Base-by-base conservation (phyloP, 2,888 invertebrate genomes). In the Sinelater perroti region DNA sequence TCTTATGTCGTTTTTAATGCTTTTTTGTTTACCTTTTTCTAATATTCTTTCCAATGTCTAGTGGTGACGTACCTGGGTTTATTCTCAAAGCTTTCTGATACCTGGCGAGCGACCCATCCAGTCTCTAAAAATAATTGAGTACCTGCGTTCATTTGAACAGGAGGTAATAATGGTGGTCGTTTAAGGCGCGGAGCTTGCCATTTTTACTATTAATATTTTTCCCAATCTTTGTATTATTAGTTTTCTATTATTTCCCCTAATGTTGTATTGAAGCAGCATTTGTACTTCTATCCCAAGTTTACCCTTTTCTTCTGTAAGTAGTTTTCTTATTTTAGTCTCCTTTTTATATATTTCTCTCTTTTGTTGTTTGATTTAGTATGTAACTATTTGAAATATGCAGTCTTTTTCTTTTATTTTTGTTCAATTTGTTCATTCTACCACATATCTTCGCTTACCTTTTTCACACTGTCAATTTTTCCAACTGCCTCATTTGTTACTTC, bases 391-490 rank as follows among this genome's bases (percentile, higher is more conserved):
- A 36, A 10, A 36, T 16, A 36, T 1, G 42, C 42, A 2, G 21
- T 5, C 21, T 24, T 44, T 7, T 14, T 26, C 11, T 44, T 24
- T 7, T 28, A 26, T 28, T 44, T 11, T 26, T 7, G 2, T 24
- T 44, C 44, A 2, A 44, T 26, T 28, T 26, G 17, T 24, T 44
- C 44, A 3, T 26, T 28, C 44, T 16, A 44, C 44, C 26, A 44
- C 6, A 14, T 16, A 2, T 44, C 21, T 40, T 20, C 21, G 16
- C 18, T 20, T 10, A 21, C 11, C 21, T 18, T 10, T 17, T 10
- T 40, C 6, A 11, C 13, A 17, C 4, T 40, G 10, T 40, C 20
- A 5, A 18, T 40, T 20, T 18, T 18, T 18, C 40, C 40, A 8
- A 40, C 2, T 7, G 16, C 20, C 10, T 40, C 40, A 8, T 17